Evolutionary conservation across 2,797 vertebrate species (phyloP).

Genomic region (Remorina albescens): DNA sequence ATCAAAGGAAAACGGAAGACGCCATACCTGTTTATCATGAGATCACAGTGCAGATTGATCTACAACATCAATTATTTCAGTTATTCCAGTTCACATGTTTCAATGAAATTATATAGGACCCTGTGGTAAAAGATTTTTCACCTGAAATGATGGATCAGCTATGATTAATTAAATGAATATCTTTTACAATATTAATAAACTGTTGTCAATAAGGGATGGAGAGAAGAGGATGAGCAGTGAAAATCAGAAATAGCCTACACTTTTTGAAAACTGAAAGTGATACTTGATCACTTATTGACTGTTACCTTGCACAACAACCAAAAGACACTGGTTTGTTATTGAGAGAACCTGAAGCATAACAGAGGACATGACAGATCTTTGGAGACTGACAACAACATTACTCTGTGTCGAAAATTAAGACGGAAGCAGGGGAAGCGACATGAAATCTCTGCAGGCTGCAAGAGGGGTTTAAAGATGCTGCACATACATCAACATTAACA

Average conservation of each 20-base stretch:
- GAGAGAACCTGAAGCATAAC: constrained; percentile 35
- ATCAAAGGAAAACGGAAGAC: neutral
- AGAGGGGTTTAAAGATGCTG: constrained; percentile 35
- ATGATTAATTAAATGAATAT: neutral
- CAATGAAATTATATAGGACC: constrained; percentile 8
- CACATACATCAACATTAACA: constrained; percentile 17
- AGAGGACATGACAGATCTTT: constrained; percentile 37
- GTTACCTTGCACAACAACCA: constrained; percentile 32
- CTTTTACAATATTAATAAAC: neutral
- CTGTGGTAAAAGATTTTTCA: neutral
- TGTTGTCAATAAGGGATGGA: neutral
- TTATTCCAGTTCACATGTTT: neutral
- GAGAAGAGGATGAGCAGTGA: neutral
- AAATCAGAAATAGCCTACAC: neutral
- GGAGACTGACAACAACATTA: constrained; percentile 29
- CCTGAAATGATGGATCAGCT: neutral
- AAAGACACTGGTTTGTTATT: constrained; percentile 47
- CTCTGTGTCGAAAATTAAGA: constrained; percentile 21
- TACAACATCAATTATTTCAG: constrained; percentile 21
- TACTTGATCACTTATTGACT: constrained; percentile 5
- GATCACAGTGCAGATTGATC: constrained; percentile 9
- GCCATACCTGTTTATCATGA: constrained; percentile 17
- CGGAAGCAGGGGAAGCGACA: constrained; percentile 28
- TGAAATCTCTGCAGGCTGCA: constrained; percentile 39
- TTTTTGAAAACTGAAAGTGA: constrained; percentile 12